These are phyloP conservation scores for Caenorhabditis doughertyi DNA, from an alignment of 2,888 invertebrate species.

Conservation along the genomic window DNA sequence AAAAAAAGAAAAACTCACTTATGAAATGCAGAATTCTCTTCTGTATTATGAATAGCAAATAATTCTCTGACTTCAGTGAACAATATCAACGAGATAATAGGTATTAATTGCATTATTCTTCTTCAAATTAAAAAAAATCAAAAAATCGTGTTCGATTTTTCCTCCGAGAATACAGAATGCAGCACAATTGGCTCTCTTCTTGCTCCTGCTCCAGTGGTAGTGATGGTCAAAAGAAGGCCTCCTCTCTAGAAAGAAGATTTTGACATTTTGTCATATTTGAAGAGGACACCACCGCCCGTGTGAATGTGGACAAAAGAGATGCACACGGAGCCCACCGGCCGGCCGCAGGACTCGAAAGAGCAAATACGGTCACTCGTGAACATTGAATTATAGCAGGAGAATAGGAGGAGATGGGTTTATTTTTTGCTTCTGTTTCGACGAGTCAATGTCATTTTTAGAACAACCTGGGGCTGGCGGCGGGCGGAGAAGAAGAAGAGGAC, in stretches of 20 bases:
- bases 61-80: no score
- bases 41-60: slow-evolving; percentile 54
- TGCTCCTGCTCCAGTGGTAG: neutral
- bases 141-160: no score
- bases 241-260: slow-evolving; percentile 25
- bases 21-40: slow-evolving; percentile 40
- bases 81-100: neutral
- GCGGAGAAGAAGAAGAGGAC: no score
- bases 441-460: no score
- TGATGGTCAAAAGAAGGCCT: neutral
- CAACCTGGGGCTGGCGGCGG: no score
- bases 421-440: neutral
- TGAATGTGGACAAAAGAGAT: slow-evolving; percentile 16
- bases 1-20: slow-evolving; percentile 41
- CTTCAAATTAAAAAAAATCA: neutral
- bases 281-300: slow-evolving; percentile 30
- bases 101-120: neutral
- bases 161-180: no score
- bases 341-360: neutral
- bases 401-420: neutral
- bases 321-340: neutral
- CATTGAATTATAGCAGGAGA: slow-evolving; percentile 36
- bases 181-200: no score
- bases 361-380: slow-evolving; percentile 37
- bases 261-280: slow-evolving; percentile 68